These are phyloP conservation scores for Solea senegalensis DNA, from an alignment of 2,113 vertebrate genomes.

Conservation along the genomic window DNA sequence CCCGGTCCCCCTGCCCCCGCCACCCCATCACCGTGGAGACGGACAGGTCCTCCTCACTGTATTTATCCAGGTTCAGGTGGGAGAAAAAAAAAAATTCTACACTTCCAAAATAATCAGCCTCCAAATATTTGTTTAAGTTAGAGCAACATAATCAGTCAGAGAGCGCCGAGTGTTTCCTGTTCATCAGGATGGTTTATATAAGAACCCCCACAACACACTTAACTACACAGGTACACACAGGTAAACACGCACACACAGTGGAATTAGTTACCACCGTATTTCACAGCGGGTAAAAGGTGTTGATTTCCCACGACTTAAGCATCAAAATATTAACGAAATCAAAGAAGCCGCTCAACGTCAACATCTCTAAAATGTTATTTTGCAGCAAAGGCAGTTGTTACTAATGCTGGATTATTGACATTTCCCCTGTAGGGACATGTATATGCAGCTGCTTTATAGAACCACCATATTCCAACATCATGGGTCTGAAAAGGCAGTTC, in stretches of 20 bases:
- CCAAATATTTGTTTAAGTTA: constrained; percentile 66
- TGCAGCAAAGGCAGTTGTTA: too few species aligned
- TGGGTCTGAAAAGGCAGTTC: too few species aligned
- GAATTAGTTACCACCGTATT: too few species aligned
- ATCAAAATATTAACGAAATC: too few species aligned
- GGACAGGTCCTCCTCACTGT: constrained; percentile 45
- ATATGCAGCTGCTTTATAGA: too few species aligned
- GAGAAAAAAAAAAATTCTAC: constrained; percentile 12
- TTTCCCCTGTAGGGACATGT: too few species aligned
- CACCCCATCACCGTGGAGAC: constrained; percentile 22
- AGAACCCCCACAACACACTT: not conserved
- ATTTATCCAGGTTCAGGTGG: constrained; percentile 41
- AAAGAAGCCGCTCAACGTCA: too few species aligned
- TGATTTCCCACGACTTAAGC: too few species aligned
- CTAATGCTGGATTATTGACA: too few species aligned
- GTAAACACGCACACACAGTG: not conserved
- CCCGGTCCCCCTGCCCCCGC: not conserved
- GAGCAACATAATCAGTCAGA: constrained; percentile 61
- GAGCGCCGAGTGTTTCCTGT: constrained; percentile 38
- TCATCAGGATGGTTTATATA: constrained; percentile 1
- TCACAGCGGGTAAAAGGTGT: too few species aligned
- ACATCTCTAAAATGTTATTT: too few species aligned
- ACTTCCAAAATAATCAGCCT: constrained; percentile 58
- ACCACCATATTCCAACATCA: too few species aligned
- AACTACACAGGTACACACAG: constrained; percentile 18